Conservation (phyloP, 1,140 invertebrate species). For the Carposina sasakii region DNA sequence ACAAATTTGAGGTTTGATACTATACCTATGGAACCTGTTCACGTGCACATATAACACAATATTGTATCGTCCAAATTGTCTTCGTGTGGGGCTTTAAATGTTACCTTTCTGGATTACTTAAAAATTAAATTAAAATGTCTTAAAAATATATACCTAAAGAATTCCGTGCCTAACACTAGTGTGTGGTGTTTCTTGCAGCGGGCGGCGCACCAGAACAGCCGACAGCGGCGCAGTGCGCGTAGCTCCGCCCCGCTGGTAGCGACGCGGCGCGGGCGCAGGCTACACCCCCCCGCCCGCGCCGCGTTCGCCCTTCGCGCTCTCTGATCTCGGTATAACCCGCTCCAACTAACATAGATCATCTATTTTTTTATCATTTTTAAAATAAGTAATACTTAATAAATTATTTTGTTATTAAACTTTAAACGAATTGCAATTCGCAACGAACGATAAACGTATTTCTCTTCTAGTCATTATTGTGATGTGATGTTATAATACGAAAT, state of each 20-base stretch:
- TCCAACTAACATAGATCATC: slow-evolving; percentile 60
- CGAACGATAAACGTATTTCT: slow-evolving; percentile 23
- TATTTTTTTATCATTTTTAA: slow-evolving; percentile 53
- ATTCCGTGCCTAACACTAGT: slow-evolving; percentile 67
- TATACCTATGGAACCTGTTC: too few species aligned
- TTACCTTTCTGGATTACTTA: too few species aligned
- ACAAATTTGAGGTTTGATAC: too few species aligned
- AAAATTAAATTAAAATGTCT: too few species aligned
- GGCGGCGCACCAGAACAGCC: slow-evolving; percentile 66
- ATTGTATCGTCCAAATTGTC: too few species aligned
- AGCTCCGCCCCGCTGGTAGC: slow-evolving; percentile 39
- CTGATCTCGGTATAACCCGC: slow-evolving; percentile 68
- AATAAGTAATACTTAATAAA: slow-evolving; percentile 22
- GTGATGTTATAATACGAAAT: too few species aligned
- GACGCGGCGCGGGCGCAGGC: slow-evolving; percentile 34
- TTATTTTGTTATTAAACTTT: slow-evolving; percentile 33
- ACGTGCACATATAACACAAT: too few species aligned
- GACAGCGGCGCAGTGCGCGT: slow-evolving; percentile 72
- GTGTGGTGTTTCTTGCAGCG: slow-evolving; percentile 74
- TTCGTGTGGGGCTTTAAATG: too few species aligned
- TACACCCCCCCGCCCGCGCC: slow-evolving; percentile 57
- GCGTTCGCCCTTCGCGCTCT: slow-evolving; percentile 46
- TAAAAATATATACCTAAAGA: too few species aligned
- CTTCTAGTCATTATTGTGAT: slow-evolving; percentile 52
- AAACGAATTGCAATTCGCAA: slow-evolving; percentile 25